These are phyloP conservation scores for Chironomus tepperi DNA, from an alignment of 1,140 invertebrate species.

Conservation along the genomic window DNA sequence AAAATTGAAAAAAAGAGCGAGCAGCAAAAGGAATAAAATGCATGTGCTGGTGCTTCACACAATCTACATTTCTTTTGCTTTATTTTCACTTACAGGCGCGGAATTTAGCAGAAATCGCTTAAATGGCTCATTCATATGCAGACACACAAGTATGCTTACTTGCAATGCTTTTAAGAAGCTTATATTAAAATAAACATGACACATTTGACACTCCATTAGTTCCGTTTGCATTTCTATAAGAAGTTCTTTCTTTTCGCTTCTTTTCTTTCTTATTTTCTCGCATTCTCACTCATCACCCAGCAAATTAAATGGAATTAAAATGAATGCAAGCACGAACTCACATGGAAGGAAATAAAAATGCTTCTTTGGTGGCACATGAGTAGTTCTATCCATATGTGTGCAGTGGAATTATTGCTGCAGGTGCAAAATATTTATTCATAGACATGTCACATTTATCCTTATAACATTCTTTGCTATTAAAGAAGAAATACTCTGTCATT, in stretches of 20 bases:
- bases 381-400: too few relatives aligned
- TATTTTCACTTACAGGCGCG: neutral
- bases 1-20: neutral
- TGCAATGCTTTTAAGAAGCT: conserved; percentile 17
- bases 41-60: neutral
- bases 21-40: neutral
- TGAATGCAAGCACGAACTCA: neutral
- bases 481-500: neutral
- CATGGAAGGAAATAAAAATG: neutral
- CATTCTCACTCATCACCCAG: neutral
- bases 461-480: neutral
- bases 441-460: neutral
- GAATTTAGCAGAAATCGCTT: neutral
- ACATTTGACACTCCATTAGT: conserved; percentile 23
- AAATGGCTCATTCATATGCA: conserved; percentile 7
- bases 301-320: neutral
- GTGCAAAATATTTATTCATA: neutral
- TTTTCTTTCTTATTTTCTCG: neutral
- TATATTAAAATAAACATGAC: conserved; percentile 19
- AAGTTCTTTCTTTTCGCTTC: neutral
- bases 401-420: neutral
- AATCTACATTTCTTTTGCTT: neutral
- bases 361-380: too few relatives aligned
- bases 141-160: conserved; percentile 7
- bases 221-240: conserved; percentile 9